Percentiles rank a stretch among this genome's conserved stretches.
Evolutionary conservation across 2,888 invertebrate genomes (phyloP).

Genomic region (Erpobdella octoculata): DNA sequence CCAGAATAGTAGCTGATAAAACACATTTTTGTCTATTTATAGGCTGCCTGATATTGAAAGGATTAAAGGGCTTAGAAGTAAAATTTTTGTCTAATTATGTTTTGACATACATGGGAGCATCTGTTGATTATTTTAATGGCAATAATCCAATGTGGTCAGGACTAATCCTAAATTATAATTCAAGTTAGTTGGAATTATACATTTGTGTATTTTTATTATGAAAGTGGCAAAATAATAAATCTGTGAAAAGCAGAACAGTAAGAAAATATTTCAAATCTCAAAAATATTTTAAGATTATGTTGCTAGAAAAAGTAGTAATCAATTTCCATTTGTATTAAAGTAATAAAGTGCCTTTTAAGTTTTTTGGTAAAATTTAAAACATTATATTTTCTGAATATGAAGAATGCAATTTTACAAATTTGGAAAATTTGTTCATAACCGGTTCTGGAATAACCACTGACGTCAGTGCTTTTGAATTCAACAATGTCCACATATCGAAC

Average conservation of each 20-base stretch:
- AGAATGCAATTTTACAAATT: neutral
- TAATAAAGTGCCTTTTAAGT: no score
- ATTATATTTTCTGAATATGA: no score
- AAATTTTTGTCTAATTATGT: conserved; percentile 13
- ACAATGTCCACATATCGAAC: neutral
- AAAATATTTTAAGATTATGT: no score
- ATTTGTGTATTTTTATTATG: neutral
- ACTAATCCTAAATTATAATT: neutral
- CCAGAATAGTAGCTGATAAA: neutral
- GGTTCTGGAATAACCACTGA: neutral
- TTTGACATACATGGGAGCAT: neutral
- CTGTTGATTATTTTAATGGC: neutral
- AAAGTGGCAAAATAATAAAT: neutral
- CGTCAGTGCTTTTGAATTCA: neutral
- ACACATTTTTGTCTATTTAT: neutral
- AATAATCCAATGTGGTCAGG: conserved; percentile 7
- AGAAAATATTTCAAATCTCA: no score
- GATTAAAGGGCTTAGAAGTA: conserved; percentile 25
- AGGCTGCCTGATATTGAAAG: conserved; percentile 21
- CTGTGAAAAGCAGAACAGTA: no score
- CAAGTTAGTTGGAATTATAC: neutral
- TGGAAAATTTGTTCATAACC: neutral
- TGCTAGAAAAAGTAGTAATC: no score
- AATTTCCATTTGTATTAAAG: no score
- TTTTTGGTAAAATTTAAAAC: no score